A percentile compares a stretch with the other conserved stretches of the same genome.
Conservation (phyloP, 1,140 invertebrate genomes). For the Drosophila grimshawi region DNA sequence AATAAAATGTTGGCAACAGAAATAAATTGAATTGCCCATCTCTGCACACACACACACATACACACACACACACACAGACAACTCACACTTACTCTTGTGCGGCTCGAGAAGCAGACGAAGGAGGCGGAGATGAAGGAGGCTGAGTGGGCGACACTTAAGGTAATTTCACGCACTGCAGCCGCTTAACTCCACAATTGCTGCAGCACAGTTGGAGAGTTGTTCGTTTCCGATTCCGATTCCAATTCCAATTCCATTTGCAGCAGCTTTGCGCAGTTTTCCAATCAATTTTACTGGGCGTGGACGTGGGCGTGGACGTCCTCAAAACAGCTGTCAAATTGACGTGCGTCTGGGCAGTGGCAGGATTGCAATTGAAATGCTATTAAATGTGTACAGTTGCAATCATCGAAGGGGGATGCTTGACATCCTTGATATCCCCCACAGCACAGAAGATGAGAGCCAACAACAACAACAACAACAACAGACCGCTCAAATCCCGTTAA, state of each 20-base stretch:
- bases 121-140: neutral
- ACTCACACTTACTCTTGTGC: too few species aligned
- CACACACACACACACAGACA: slow-evolving; percentile 17
- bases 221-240: neutral
- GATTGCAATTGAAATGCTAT: slow-evolving; percentile 66
- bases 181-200: slow-evolving; percentile 13
- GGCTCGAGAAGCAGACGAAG: too few species aligned
- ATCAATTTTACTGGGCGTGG: slow-evolving; percentile 45
- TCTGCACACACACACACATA: neutral
- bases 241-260: neutral
- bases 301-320: neutral
- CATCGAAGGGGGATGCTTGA: neutral
- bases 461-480: slow-evolving; percentile 15
- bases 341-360: neutral
- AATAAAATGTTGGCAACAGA: too few species aligned
- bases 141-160: slow-evolving; percentile 61
- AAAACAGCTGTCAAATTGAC: slow-evolving; percentile 66
- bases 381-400: slow-evolving; percentile 33
- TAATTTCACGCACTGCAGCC: slow-evolving; percentile 74
- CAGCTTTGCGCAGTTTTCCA: slow-evolving; percentile 20
- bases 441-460: neutral
- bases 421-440: neutral
- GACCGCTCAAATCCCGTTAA: neutral
- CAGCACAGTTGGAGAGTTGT: neutral
- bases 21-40: too few species aligned